These are phyloP conservation scores for Drosophila multiciliata DNA, from an alignment of 2,888 invertebrate species.

Conservation along the genomic window DNA sequence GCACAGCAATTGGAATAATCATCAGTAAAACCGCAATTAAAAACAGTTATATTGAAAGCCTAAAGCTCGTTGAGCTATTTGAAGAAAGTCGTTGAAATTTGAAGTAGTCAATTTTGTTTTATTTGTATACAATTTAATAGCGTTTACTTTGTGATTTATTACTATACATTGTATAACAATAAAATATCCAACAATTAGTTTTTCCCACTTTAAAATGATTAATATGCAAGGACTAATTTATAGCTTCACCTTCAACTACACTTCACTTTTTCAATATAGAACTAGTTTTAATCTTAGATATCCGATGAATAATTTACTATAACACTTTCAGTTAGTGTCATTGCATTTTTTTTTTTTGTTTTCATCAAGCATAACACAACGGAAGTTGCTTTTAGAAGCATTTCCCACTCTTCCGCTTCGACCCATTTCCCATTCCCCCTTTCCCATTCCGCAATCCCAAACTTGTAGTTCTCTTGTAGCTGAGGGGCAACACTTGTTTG, in stretches of 20 bases:
- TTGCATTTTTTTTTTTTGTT: neutral
- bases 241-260: neutral
- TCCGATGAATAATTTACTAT: neutral
- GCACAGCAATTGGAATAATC: conserved; percentile 11
- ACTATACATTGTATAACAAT: neutral
- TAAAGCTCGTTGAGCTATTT: neutral
- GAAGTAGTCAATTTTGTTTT: neutral
- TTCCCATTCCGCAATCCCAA: neutral
- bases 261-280: neutral
- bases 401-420: conserved; percentile 6
- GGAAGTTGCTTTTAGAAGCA: conserved; percentile 47
- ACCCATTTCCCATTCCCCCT: neutral
- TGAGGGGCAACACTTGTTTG: conserved; percentile 62
- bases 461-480: neutral
- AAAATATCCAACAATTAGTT: neutral
- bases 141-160: neutral
- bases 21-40: neutral
- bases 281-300: neutral
- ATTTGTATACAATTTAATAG: neutral
- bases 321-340: conserved; percentile 18
- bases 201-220: neutral
- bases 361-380: conserved; percentile 8
- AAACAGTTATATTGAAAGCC: neutral
- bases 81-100: neutral
- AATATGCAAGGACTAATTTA: neutral